A percentile compares a stretch with the other conserved stretches of the same genome.
Conservation (phyloP, 2,113 vertebrate genomes). For the Microtus ochrogaster region DNA sequence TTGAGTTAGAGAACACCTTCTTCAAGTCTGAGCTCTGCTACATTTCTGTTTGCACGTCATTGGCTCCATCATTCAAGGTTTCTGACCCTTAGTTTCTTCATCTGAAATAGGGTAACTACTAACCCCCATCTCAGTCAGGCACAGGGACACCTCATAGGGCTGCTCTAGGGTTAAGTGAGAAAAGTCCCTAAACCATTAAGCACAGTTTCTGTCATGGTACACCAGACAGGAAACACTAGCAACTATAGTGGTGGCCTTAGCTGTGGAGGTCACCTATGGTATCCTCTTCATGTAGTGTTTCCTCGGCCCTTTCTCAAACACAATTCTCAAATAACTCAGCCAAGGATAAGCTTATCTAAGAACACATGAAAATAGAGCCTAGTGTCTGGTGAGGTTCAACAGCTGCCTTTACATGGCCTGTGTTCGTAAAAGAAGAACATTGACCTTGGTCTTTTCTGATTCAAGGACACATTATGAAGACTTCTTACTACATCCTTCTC, state of each 20-base stretch:
- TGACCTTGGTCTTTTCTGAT: background rate
- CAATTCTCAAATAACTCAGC: background rate
- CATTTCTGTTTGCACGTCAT: background rate
- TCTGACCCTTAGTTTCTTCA: conserved; percentile 6
- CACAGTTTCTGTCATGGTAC: background rate
- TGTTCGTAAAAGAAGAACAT: background rate
- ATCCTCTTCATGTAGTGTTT: background rate
- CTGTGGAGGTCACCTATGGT: background rate
- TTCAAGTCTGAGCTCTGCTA: background rate
- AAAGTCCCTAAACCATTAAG: background rate
- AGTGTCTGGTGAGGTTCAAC: background rate
- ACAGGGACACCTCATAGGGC: background rate
- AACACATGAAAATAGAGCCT: background rate
- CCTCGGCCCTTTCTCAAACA: background rate
- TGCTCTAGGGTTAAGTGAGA: conserved; percentile 19
- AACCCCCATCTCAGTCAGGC: background rate
- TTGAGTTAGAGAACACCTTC: background rate
- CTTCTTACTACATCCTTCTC: background rate
- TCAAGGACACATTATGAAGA: background rate
- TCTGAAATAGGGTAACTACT: background rate
- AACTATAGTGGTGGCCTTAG: background rate
- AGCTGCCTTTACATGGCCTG: background rate
- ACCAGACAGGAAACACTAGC: background rate
- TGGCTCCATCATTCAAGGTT: background rate
- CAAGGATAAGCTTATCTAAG: background rate